Evolutionary conservation across 2,888 invertebrate species (phyloP), one percentile per base, ranked within the genome.

Genomic region (Galeruca laticollis): DNA sequence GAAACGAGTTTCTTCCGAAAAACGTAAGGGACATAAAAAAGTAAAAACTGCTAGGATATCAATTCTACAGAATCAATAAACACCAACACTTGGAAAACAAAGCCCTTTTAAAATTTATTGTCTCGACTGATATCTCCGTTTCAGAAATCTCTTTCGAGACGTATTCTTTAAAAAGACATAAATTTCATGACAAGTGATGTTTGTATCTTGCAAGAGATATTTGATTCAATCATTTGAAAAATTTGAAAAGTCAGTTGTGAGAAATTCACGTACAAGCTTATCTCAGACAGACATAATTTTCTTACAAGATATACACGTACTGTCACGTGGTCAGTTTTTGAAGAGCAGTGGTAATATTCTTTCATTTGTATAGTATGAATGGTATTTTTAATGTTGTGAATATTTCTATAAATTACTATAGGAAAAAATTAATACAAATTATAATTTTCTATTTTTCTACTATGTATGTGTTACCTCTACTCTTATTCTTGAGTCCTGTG

Each of bases 1-100:
- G 26, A 26, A 26, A 52, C 15, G 20, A 56, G 33, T 33, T 56
- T 33, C 35, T 35, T 56, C 31, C 10, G 15, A 9, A 35, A 56
- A 56, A 33, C 56, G 10, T 33, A 33, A 49, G 49, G 20, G 20
- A 49, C 43, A 37, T 62, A 62, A 62, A 49, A 62, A 52, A 62
- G 52, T 52, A 35, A 62, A 62, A 62, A 62, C 62, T 62, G 62
- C 62, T 54, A 13, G 52, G 62, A 43, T 62, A 62, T 62, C 37
- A 52, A 26, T 62, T 62, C 21, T 21, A 21, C 10, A 21, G 37
- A 62, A 62, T 62, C 62, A 62, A 62, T 62, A 62, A 62, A 62
- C 52, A 62, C 52, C 51, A 62, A 62, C 52, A 62, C 37, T 52
- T 62, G 62, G 62, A 62, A 62, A 62, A 62, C 62, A 62, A 62